These are phyloP conservation scores for Calliphora vomitoria DNA, from an alignment of 2,888 invertebrate genomes.

Conservation along the genomic window DNA sequence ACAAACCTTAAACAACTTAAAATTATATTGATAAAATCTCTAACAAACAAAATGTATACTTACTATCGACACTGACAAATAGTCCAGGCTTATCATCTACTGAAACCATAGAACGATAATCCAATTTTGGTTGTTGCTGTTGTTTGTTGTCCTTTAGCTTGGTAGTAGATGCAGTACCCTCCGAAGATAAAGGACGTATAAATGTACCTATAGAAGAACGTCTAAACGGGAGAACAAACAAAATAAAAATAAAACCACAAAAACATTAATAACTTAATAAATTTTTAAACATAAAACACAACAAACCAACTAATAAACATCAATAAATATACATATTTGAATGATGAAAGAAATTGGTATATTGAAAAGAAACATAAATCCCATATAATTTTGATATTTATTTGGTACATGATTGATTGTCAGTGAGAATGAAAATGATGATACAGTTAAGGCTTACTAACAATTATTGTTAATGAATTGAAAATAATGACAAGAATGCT, in stretches of 20 bases:
- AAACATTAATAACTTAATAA: conserved; percentile 12
- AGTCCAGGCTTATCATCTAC: conserved; percentile 98
- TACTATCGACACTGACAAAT: conserved; percentile 97
- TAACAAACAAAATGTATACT: conserved; percentile 85
- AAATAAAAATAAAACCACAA: conserved; percentile 2
- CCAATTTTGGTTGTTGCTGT: conserved; percentile 91
- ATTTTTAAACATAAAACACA: conserved; percentile 8
- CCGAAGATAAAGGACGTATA: conserved; percentile 90
- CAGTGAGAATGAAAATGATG: not conserved
- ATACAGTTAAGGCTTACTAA: not conserved
- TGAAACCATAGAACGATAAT: conserved; percentile 96
- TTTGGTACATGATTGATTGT: not conserved
- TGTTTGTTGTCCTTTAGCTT: conserved; percentile 88
- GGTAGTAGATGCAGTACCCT: conserved; percentile 86
- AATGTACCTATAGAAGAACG: conserved; percentile 94
- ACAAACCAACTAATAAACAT: conserved; percentile 34
- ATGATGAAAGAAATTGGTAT: not conserved
- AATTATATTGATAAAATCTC: not conserved
- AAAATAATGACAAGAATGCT: not conserved
- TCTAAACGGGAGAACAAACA: conserved; percentile 84
- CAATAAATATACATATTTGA: conserved; percentile 12
- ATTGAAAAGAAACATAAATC: not conserved
- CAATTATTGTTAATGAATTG: not conserved
- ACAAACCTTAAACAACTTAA: too few relatives aligned
- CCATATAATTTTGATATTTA: not conserved